Evolutionary conservation across 2,113 vertebrate species (phyloP), one percentile per base, ranked within the genome.

Genomic region (Thermophis baileyi): DNA sequence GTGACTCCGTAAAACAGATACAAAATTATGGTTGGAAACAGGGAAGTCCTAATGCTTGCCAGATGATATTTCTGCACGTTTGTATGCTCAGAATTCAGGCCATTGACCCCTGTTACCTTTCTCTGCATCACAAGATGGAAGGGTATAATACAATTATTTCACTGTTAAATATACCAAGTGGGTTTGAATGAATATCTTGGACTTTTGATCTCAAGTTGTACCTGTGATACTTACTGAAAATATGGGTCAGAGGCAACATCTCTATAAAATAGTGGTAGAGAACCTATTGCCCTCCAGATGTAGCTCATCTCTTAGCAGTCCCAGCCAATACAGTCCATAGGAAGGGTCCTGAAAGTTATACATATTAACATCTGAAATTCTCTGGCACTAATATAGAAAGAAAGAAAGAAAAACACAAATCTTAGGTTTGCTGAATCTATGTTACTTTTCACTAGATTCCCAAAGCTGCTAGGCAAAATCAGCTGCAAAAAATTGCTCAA

Each of bases 1-100:
- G 93, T 94, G 46, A 89, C 69, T 89, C 88, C 74, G 30, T 90
- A 92, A 94, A 95, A 74, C 87, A 96, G 55, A 94, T 47, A 90
- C 69, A 96, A 97, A 97, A 95, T 96, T 90, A 92, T 63, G 96
- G 87, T 94, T n/a, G 89, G n/a, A 63, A 96, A 95, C 87, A 54
- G 49, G 94, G 92, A 95, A 94, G 69, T 91, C 93, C 89, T 96
- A 96, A 97, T 96, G 95, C 90, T 95, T 97, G 55, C 96, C 96
- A 97, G 96, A 95, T 97, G 97, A 96, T 95, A 95, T 96, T 94
- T 53, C 92, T 96, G 92, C 94, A 94, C 60, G 60, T 91, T 91
- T 95, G 88, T 90, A 94, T 88, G 81, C 91, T 93, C 0, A 0
- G 94, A 96, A 96, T 97, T 94, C 93, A 90, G 51, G 90, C 50